Evolutionary conservation across 2,888 invertebrate genomes (phyloP), one percentile per base, ranked within the genome.

Genomic region (Netelia inedita): DNA sequence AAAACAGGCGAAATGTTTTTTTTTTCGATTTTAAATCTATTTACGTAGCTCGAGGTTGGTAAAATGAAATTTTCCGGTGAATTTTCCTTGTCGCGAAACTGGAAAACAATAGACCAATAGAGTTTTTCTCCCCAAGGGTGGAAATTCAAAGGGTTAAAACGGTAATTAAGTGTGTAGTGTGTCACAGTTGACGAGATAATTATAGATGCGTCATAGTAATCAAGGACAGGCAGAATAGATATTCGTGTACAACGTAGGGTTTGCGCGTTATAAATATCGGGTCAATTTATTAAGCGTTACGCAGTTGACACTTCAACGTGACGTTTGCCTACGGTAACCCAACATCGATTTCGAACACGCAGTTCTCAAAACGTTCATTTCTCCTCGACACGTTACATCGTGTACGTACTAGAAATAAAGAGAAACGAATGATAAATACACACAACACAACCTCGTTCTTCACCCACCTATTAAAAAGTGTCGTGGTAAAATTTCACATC

Each of bases 181-280:
- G 16, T 76, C 55, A 73, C 80, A 84, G 66, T 75, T 68, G 80
- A 84, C 81, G 73, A 59, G 55, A 57, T 76, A 81, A 76, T 84
- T 81, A 69, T 23, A 57, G 71, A 76, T 68, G 81, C 59, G 75
- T 69, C 83, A 71, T 50, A 53, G 65, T 73, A 71, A 81, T 66
- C 61, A 61, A 66, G 66, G 53, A 41, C 11, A 21, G 43, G 10
- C 21, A 16, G 35, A 57, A 21, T 71, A 63, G 28, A 35, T 61
- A 65, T 79, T 68, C 35, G 35, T 35, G 46, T 59, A 43, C 6
- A 65, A 28, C 19, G 35, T 35, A 35, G 35, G 23, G 23, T 23
- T 23, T 23, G 23, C 23, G 1, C 23, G 23, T 2, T 53, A 61
- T 46, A 5, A n/a, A 65, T 66, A 43, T 6, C 21, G n/a, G 21